A percentile compares a stretch with the other conserved stretches of the same genome.
These are phyloP conservation scores for Aphyosemion australe DNA, from an alignment of 2,113 vertebrate species.

Conservation along the genomic window DNA sequence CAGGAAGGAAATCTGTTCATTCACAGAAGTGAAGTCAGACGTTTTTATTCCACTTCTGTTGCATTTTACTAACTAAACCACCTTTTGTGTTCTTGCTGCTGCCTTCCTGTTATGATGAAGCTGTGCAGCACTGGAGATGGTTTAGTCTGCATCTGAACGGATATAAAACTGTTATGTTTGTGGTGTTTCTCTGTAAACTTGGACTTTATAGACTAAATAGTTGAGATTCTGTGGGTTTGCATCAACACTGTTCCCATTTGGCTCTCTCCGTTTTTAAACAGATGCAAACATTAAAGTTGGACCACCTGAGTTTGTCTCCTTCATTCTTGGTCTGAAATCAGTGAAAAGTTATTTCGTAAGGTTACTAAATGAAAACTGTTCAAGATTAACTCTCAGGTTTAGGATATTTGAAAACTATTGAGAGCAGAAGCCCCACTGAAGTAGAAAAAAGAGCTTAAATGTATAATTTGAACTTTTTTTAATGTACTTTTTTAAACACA, in stretches of 20 bases:
- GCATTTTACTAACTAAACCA: background rate
- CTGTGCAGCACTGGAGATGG: conserved; percentile 14
- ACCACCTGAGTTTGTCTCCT: conserved; percentile 34
- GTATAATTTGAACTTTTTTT: too few relatives aligned
- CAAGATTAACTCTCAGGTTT: too few relatives aligned
- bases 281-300: conserved; percentile 59
- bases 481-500: too few relatives aligned
- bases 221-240: conserved; percentile 25
- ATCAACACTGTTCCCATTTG: background rate
- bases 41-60: background rate
- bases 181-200: conserved; percentile 28
- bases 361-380: too few relatives aligned
- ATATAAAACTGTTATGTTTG: conserved; percentile 49
- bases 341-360: too few relatives aligned
- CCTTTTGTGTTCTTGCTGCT: conserved; percentile 3
- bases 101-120: background rate
- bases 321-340: conserved; percentile 2
- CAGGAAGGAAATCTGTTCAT: background rate
- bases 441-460: too few relatives aligned
- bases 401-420: too few relatives aligned
- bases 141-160: conserved; percentile 51
- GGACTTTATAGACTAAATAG: conserved; percentile 44
- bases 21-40: background rate
- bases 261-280: conserved; percentile 9
- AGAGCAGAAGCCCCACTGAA: too few relatives aligned